Evolutionary conservation across 2,888 invertebrate species (phyloP), one percentile per base, ranked within the genome.

Genomic region (Amiota mariae): DNA sequence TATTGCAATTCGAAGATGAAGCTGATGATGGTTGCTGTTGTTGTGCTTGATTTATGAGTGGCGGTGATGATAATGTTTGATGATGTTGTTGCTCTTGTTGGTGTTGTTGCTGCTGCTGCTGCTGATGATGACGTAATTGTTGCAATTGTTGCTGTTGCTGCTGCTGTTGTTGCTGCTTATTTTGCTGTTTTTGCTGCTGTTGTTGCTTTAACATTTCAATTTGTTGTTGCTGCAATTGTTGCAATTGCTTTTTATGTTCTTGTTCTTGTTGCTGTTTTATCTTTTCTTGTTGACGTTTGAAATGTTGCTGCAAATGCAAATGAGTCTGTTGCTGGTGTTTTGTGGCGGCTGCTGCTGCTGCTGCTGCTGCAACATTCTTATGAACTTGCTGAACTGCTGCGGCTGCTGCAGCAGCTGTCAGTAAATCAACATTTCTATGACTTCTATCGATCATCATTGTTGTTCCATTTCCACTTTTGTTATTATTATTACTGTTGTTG

Each of bases 111-210:
- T 76, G 80, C 48, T 77, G 80, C 4, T 73, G 78, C 46, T 83
- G 84, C 20, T 80, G 73, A 61, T 78, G 76, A 24, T 24, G 3
- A 24, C 24, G 24, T 24, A 24, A 24, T 59, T 80, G 80, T 12
- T 80, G 78, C 59, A 76, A 70, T 46, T 76, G 72, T 46, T 75
- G 80, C 48, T 73, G 70, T 15, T 81, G 76, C 4, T 77, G 73
- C 3, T 79, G 77, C 15, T 77, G 75, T 20, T 64, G 71, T 47
- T 57, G 72, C 1, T 59, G 77, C 0, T 73, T 79, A 76, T 63
- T 79, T 56, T 73, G 79, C 77, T 80, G 79, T 4, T 79, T 79
- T 6, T 82, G 79, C 48, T 82, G 82, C 9, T 77, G 71, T 11
- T 75, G 76, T 70, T 78, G 79, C 13, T 73, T 48, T 18, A 74